Evolutionary conservation across 2,888 invertebrate species (phyloP).

Genomic region (Tachina fera): DNA sequence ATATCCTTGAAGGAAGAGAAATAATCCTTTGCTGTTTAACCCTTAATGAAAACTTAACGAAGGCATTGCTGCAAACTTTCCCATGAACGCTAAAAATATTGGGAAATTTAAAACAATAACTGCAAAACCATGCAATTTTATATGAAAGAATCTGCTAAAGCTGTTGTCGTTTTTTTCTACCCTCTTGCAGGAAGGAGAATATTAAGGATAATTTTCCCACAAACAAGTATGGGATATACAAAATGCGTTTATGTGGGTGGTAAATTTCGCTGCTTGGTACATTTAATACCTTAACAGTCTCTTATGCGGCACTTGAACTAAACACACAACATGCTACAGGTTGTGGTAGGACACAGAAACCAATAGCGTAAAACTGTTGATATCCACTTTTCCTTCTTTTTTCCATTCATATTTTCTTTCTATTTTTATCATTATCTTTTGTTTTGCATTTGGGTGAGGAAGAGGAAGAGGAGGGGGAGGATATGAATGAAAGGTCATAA

Average conservation of each 20-base stretch:
- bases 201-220: slow-evolving; percentile 8
- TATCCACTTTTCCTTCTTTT: slow-evolving; percentile 13
- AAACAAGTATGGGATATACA: slow-evolving; percentile 5
- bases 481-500: slow-evolving; percentile 53
- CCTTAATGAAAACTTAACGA: slow-evolving; percentile 56
- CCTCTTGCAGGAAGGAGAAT: neutral
- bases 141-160: slow-evolving; percentile 13
- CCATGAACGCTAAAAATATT: slow-evolving; percentile 28
- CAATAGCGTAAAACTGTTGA: slow-evolving; percentile 60
- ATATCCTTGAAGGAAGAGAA: slow-evolving; percentile 22
- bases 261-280: neutral
- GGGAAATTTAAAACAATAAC: slow-evolving; percentile 53
- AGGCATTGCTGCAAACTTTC: slow-evolving; percentile 18
- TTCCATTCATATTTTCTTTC: neutral
- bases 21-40: too few species aligned
- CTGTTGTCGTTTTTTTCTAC: neutral
- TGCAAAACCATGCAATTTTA: slow-evolving; percentile 14
- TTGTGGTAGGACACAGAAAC: slow-evolving; percentile 71
- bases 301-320: slow-evolving; percentile 50
- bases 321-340: slow-evolving; percentile 73
- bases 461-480: neutral
- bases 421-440: slow-evolving; percentile 9
- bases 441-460: slow-evolving; percentile 22
- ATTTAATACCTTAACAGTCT: slow-evolving; percentile 50
- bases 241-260: neutral